Evolutionary conservation across 2,888 invertebrate species (phyloP), one percentile per base, ranked within the genome.

Genomic region (Habrosyne pyritoides): DNA sequence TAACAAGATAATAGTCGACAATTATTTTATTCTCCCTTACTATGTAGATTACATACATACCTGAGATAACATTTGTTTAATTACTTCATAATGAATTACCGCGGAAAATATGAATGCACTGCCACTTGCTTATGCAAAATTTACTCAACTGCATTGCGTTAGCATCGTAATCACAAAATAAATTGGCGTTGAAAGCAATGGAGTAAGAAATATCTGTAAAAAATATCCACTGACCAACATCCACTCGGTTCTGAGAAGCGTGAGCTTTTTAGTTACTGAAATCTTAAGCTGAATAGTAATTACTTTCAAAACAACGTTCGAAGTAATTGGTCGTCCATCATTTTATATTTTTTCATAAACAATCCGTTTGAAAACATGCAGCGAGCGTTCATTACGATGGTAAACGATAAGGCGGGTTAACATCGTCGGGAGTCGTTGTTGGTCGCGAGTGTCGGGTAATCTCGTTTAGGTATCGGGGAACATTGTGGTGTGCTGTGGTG

Each of bases 391-490:
- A 77, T 81, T 82, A 78, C 71, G 81, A 83, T 83, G 82, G 73
- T 67, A 69, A 73, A 74, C 73, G 84, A 83, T 84, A 83, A 82
- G 83, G 74, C 73, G 71, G 73, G 68, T 81, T 79, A 79, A 75
- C 72, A 70, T 73, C 68, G 72, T 69, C 67, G 74, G 76, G 67
- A 67, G 62, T 55, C 53, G 61, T 55, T 63, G 60, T 56, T 52
- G 28, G 26, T 26, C 51, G 58, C 48, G 55, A 33, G 63, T 64
- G 68, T 65, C 42, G 67, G 73, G 67, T 65, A 64, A 64, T 71
- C 65, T 66, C 57, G 60, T 69, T 64, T n/a, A 67, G 68, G 70
- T 68, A 71, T 71, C 66, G 67, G 72, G 70, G 64, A 64, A 57
- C 18, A 42, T n/a, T 42, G 18, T 42, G 55, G 53, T 53, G 51